Evolutionary conservation across 2,113 vertebrate genomes (phyloP).

Genomic region (Benitochromis conjunctus): DNA sequence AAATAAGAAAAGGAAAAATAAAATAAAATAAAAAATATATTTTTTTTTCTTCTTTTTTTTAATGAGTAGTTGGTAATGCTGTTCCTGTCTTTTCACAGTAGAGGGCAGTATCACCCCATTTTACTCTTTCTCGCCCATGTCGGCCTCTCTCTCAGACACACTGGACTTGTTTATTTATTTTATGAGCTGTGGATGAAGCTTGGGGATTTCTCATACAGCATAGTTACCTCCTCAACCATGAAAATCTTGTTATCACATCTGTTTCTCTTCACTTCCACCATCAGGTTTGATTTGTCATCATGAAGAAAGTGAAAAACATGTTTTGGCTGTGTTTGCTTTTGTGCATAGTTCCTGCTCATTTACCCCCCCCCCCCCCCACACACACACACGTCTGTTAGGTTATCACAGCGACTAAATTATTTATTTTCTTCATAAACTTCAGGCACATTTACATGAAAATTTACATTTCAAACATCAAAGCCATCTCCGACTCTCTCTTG

Average conservation of each 20-base stretch:
- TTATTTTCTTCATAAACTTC: not conserved
- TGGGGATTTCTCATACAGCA: not conserved
- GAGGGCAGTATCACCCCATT: not conserved
- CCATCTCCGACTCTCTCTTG: not conserved
- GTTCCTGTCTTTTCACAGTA: not conserved
- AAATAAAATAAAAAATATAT: rapidly evolving
- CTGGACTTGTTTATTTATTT: not conserved
- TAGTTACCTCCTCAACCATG: not conserved
- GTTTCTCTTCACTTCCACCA: not conserved
- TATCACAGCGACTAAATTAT: not conserved
- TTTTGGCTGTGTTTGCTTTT: not conserved
- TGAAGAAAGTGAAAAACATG: not conserved
- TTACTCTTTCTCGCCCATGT: not conserved
- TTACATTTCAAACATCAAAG: not conserved
- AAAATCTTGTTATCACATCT: not conserved
- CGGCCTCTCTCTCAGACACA: not conserved
- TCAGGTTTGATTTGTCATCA: not conserved
- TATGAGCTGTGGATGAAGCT: not conserved
- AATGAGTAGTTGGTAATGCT: not conserved
- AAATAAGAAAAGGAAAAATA: no score
- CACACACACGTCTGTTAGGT: not conserved
- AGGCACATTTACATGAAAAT: not conserved
- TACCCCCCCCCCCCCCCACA: not conserved
- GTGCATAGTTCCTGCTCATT: not conserved
- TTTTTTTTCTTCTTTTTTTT: no score